Base-by-base conservation (phyloP, 2,113 vertebrate species). In the Aphyosemion australe region DNA sequence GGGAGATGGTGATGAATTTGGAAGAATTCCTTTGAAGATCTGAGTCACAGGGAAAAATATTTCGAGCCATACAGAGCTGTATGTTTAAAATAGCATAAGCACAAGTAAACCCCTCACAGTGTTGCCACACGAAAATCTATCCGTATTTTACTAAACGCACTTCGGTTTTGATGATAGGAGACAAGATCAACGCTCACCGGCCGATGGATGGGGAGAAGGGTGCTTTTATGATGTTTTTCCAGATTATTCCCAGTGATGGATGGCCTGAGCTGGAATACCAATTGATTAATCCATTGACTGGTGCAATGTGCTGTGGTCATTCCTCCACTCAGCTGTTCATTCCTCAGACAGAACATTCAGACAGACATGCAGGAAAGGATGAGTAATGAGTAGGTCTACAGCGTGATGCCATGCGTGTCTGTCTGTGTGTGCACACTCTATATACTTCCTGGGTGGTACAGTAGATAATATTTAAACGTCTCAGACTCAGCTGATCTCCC, bases 281-380 rank as follows among this genome's bases (percentile, higher is more conserved):
- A 93, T 92, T 92, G 92, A 93, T 93, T 90, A 86, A 84, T 80
- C 84, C 85, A 90, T 90, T 54, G 84, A 90, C 83, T 88, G 61
- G 70, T 54, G 74, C 83, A 90, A 91, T 88, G 86, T 84, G 79
- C 80, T 76, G 65, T 46, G 37, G 80, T 74, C 57, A 69, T 87
- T 78, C 62, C 64, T 74, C 66, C 58, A 56, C 88, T 89, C 78
- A 89, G 78, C 87, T 86, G 85, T 88, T 84, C 83, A 84, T 80
- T 82, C 76, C 72, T 20, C 18, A 66, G 78, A 88, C 79, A 61
- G 70, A 77, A 77, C 70, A 86, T 88, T 77, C 76, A 87, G 67
- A 80, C 80, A 86, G 81, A 88, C 80, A 71, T 37, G 57, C 68
- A 73, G 76, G 75, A 84, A 77, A 85, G 79, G 82, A 86, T 89